phyloP scores from a whole-genome alignment of 2,113 vertebrate genomes.

The Hydrochoerus hydrochaeris region DNA sequence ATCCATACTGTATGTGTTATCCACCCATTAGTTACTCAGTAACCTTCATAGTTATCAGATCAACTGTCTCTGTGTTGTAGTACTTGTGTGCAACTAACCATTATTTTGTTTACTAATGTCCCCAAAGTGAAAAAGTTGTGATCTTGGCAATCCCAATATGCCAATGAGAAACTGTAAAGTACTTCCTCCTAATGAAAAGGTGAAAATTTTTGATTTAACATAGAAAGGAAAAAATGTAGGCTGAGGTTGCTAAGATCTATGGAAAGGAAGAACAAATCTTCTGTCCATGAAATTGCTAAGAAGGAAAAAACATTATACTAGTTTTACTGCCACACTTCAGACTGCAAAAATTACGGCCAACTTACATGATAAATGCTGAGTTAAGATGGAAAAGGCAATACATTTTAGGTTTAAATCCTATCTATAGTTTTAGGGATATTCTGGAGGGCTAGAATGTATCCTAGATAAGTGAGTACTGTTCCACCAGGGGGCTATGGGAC shows the following conservation, averaged over 20 bases:
- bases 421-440: background rate
- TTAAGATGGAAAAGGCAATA: background rate
- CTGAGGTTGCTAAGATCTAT: background rate
- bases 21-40: no score
- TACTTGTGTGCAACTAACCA: background rate
- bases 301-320: background rate
- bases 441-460: background rate
- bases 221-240: background rate
- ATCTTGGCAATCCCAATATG: background rate
- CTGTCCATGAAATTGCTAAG: background rate
- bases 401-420: background rate
- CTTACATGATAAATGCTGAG: background rate
- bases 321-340: background rate
- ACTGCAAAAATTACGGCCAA: background rate
- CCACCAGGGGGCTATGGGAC: background rate
- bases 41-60: background rate
- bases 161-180: background rate
- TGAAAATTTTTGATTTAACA: background rate
- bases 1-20: background rate
- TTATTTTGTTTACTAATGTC: background rate
- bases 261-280: background rate
- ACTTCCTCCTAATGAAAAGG: background rate
- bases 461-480: background rate
- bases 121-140: background rate
- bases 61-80: background rate